Evolutionary conservation across 2,797 vertebrate genomes (phyloP), one percentile per base, ranked within the genome.

Genomic region (Bufotes viridis): DNA sequence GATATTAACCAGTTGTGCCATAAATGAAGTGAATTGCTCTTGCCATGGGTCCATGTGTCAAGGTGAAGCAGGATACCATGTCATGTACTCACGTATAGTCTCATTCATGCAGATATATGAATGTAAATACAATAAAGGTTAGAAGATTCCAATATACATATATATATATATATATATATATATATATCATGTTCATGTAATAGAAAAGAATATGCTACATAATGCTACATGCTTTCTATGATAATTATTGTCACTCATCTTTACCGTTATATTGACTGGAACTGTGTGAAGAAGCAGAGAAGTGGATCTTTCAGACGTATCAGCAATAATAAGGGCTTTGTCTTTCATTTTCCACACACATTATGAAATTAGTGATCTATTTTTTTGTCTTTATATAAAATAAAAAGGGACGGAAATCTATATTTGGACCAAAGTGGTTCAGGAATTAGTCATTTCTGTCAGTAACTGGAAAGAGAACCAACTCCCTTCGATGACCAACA

Each of bases 181-280:
- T 69, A 29, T 29, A 29, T 69, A 42, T 20, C 61, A 57, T 10
- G 34, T 61, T 17, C 20, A 58, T 80, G 18, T 61, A 6, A 80
- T 17, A 15, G 11, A 55, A 34, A 34, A 75, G 7, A 29, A 74
- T 75, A 22, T 51, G 57, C 82, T 74, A 74, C 67, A 84, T 74
- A 83, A 58, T 84, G 82, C 69, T 75, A 75, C 29, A 75, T 75
- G 60, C 79, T 51, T n/a, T 51, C 60, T 81, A 51, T 75, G 13
- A 84, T 26, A 24, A 84, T 22, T 84, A 84, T 42, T 72, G 67
- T 42, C 24, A 53, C 17, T 20, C n/a, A 58, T 42, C 53, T 75
- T 42, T 18, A 74, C 69, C 57, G 26, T 57, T 57, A 57, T 20
- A 49, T n/a, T n/a, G 57, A 9, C 17, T 63, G n/a, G 14, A 34